Conservation (phyloP, 2,797 vertebrate species). For the Bradypodion pumilum region DNA sequence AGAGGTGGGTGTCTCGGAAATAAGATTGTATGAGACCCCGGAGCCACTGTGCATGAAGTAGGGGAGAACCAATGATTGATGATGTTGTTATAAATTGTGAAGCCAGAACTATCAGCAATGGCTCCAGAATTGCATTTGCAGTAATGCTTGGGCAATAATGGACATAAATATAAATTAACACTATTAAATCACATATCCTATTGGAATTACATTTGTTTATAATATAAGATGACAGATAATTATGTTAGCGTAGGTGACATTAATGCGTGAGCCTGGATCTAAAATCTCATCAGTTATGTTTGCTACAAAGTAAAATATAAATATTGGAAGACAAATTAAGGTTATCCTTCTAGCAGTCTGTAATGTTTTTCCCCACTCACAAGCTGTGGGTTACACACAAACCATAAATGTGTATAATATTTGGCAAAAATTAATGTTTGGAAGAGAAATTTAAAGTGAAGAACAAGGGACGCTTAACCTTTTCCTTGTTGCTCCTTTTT, state of each 20-base stretch:
- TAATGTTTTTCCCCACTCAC: constrained; percentile 29
- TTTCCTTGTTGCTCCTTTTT: neutral
- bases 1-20: neutral
- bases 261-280: constrained; percentile 61
- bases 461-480: neutral
- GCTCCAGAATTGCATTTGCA: constrained; percentile 66
- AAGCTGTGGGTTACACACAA: neutral
- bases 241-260: constrained; percentile 70
- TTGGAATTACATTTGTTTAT: constrained; percentile 75
- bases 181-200: constrained; percentile 66
- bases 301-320: constrained; percentile 58
- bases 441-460: neutral
- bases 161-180: constrained; percentile 65
- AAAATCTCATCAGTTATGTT: constrained; percentile 66
- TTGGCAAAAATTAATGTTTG: neutral
- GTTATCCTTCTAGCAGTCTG: neutral
- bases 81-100: constrained; percentile 63
- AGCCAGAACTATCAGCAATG: constrained; percentile 68
- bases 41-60: constrained; percentile 2
- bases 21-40: neutral
- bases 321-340: constrained; percentile 40
- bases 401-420: neutral
- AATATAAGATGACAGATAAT: constrained; percentile 75
- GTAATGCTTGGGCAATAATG: constrained; percentile 63
- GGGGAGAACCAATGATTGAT: constrained; percentile 40